These are phyloP conservation scores for Darevskia nairensis DNA, from an alignment of 2,797 vertebrate genomes.

Conservation along the genomic window DNA sequence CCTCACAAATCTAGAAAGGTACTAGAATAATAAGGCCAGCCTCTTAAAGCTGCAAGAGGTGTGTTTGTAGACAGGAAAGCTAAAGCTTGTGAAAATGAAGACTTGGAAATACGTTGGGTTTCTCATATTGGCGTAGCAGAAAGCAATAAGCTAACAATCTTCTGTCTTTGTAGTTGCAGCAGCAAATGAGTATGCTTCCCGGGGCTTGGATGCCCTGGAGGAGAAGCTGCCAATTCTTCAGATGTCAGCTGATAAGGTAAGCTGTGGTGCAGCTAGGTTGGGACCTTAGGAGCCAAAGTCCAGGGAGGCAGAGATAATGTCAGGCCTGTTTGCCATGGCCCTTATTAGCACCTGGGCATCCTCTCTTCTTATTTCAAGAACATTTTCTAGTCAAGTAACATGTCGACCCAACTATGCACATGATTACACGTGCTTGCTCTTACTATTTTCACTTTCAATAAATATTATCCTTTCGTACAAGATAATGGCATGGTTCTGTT, in stretches of 20 bases:
- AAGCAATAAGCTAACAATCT: neutral
- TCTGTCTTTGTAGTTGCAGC: slow-evolving; percentile 39
- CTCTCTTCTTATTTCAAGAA: no score
- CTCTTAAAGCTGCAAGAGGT: neutral
- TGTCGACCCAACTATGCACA: no score
- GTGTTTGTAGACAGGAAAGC: neutral
- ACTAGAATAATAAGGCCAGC: no score
- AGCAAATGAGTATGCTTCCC: slow-evolving; percentile 56
- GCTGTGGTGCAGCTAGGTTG: no score
- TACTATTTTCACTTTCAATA: no score
- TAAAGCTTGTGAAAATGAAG: neutral
- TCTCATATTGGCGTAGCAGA: neutral
- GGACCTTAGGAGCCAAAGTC: no score
- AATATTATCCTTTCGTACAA: neutral
- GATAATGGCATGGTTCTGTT: neutral
- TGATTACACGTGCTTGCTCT: no score
- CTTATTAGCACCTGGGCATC: no score
- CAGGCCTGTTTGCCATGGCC: no score
- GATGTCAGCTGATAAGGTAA: slow-evolving; percentile 68
- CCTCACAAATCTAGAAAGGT: neutral
- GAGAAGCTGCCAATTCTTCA: slow-evolving; percentile 64
- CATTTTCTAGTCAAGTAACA: no score
- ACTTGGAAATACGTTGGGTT: neutral
- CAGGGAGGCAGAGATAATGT: no score
- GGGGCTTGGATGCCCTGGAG: slow-evolving; percentile 64